Percentiles rank a stretch among this genome's conserved stretches.
Evolutionary conservation across 1,140 invertebrate species (phyloP).

Genomic region (Bradysia coprophila): DNA sequence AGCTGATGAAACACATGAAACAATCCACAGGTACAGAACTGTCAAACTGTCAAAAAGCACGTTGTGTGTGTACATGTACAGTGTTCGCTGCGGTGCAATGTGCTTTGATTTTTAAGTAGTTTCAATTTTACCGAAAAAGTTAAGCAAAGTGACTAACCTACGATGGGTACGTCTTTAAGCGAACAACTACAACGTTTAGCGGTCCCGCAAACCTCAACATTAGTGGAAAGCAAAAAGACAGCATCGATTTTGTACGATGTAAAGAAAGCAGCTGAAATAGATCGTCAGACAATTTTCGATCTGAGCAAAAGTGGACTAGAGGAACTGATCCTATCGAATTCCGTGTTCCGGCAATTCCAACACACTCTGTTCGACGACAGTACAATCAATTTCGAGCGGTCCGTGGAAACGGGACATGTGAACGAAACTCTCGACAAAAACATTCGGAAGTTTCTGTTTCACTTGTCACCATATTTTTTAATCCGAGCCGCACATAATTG

Average conservation of each 20-base stretch:
- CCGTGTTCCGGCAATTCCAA: slow-evolving; percentile 52
- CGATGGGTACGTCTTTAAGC: slow-evolving; percentile 54
- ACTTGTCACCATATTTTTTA: slow-evolving; percentile 74
- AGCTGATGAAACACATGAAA: too few relatives aligned
- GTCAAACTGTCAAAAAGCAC: too few relatives aligned
- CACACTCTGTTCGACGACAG: slow-evolving; percentile 53
- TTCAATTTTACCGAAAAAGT: too few relatives aligned
- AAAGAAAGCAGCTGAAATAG: slow-evolving; percentile 70
- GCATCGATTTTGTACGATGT: slow-evolving; percentile 75
- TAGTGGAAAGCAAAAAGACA: slow-evolving; percentile 47
- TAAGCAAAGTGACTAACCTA: too few relatives aligned
- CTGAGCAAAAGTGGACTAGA: slow-evolving; percentile 69
- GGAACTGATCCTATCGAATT: slow-evolving; percentile 55
- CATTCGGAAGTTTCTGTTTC: slow-evolving; percentile 63
- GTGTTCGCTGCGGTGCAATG: too few relatives aligned
- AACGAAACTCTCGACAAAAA: slow-evolving; percentile 58
- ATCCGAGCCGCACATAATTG: slow-evolving; percentile 70
- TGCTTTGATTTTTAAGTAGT: too few relatives aligned
- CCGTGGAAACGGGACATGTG: slow-evolving; percentile 48
- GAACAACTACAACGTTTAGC: slow-evolving; percentile 64
- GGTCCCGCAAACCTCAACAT: slow-evolving; percentile 53
- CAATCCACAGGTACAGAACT: too few relatives aligned
- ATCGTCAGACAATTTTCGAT: slow-evolving; percentile 63
- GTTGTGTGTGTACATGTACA: too few relatives aligned
- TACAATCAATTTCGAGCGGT: slow-evolving; percentile 58